Evolutionary conservation across 2,797 vertebrate species (phyloP), one percentile per base, ranked within the genome.

Genomic region (Tachyglossus aculeatus): DNA sequence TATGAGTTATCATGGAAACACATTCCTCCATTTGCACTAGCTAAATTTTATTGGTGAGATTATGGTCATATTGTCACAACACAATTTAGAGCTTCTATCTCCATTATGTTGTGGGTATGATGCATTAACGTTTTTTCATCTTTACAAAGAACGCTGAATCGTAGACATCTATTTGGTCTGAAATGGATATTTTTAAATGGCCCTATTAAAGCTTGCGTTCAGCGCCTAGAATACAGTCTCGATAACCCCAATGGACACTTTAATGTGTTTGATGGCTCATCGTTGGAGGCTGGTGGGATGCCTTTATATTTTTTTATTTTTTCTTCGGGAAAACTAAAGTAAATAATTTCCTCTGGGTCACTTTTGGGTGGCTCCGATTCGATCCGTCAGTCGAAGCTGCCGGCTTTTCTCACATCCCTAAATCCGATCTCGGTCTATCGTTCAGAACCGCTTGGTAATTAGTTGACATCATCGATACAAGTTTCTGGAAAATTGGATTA

Each of bases 401-500:
- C 40, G 78, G 11, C 37, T 55, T 58, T n/a, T 7, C 36, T 25
- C 61, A 34, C 32, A 0, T 18, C 74, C 77, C 71, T 62, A 79
- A 67, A 74, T 50, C 62, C 34, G 57, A 67, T 56, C 22, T 7
- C 59, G 31, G 14, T 29, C 33, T n/a, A 69, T 51, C 36, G 5
- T 48, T 79, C 2, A 6, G 15, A 55, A 54, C n/a, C 32, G 33
- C 48, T 38, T 71, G 25, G 1, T 45, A 32, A 36, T 29, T 58
- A 63, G 10, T 6, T 73, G 67, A 58, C 67, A 53, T 32, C 74
- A 61, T 62, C 31, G 52, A 72, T 72, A 47, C 66, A 36, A 24
- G 34, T 39, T 51, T 45, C 63, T 56, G 67, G 52, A 81, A 73
- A 70, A 85, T 67, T 53, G 38, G 31, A 9, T 51, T 51, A 74